phyloP scores from a whole-genome alignment of 1,140 invertebrate genomes.

The Brachionus plicatilis region DNA sequence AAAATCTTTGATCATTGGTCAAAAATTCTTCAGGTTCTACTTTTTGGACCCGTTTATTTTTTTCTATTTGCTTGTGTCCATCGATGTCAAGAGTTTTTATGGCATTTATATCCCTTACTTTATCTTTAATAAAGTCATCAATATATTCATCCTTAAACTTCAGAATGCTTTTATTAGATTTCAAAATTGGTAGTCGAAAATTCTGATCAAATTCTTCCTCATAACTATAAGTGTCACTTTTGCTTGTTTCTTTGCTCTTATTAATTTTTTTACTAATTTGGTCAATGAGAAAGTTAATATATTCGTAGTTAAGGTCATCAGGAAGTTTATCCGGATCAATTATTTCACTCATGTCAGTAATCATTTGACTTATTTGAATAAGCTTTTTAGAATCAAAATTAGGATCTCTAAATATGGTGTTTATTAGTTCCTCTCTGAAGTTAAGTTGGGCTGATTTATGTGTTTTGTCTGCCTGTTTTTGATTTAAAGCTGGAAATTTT shows the following conservation, averaged over 20 bases:
- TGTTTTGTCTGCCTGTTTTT: not conserved
- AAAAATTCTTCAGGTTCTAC: conserved; percentile 42
- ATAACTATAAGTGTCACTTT: not conserved
- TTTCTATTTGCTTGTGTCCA: not conserved
- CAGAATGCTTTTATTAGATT: not conserved
- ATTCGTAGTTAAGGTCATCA: not conserved
- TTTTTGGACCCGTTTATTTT: not conserved
- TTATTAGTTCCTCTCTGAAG: not conserved
- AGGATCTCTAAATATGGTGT: not conserved
- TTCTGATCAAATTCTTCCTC: not conserved
- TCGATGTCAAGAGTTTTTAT: not conserved
- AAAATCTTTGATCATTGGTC: conserved; percentile 48
- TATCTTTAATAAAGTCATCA: conserved; percentile 8
- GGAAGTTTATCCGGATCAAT: not conserved
- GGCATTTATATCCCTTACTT: not conserved
- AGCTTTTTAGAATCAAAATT: not conserved
- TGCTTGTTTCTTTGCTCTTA: not conserved
- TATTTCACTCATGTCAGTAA: not conserved
- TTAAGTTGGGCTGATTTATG: not conserved
- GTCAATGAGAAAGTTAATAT: not conserved
- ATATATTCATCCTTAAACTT: not conserved
- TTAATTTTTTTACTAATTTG: not conserved
- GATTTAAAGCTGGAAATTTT: not conserved
- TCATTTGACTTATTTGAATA: not conserved
- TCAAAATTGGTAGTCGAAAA: conserved; percentile 18